Evolutionary conservation across 30 jellyfish, hydroid and myxozoan genomes (phyloP).

Genomic region (Turritopsis dohrnii): DNA sequence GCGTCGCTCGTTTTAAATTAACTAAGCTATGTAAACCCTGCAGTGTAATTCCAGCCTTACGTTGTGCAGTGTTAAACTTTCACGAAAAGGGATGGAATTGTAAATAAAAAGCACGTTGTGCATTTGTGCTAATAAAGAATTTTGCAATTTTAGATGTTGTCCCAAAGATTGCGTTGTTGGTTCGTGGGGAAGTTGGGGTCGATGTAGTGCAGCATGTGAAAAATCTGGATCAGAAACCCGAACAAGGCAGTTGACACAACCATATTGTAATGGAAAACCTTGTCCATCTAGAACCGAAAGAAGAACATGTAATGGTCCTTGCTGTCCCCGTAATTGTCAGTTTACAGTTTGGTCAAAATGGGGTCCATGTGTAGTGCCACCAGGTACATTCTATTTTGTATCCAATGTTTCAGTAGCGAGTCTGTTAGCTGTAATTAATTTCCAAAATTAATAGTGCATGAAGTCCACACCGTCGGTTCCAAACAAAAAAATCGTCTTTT

Average conservation of each 20-base stretch:
- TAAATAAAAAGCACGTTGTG: not conserved
- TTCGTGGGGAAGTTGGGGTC: conserved; percentile 27
- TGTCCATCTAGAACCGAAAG: conserved; percentile 51
- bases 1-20: too few relatives aligned
- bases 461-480: too few relatives aligned
- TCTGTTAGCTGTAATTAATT: too few relatives aligned
- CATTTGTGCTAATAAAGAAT: not conserved
- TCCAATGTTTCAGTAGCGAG: not conserved
- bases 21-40: not conserved
- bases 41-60: not conserved
- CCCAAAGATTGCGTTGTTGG: conserved; percentile 32
- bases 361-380: conserved; percentile 67
- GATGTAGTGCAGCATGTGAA: conserved; percentile 75
- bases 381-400: conserved; percentile 25
- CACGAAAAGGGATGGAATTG: not conserved
- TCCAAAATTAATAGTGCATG: too few relatives aligned
- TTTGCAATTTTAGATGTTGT: conserved; percentile 37
- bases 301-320: conserved; percentile 69
- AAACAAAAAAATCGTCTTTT: too few relatives aligned
- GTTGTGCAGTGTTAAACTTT: not conserved
- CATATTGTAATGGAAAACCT: conserved; percentile 59
- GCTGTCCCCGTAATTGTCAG: conserved; percentile 66
- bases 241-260: conserved; percentile 36
- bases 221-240: conserved; percentile 43
- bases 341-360: conserved; percentile 53